Evolutionary conservation across 2,797 vertebrate genomes (phyloP).

Genomic region (Peromyscus eremicus): DNA sequence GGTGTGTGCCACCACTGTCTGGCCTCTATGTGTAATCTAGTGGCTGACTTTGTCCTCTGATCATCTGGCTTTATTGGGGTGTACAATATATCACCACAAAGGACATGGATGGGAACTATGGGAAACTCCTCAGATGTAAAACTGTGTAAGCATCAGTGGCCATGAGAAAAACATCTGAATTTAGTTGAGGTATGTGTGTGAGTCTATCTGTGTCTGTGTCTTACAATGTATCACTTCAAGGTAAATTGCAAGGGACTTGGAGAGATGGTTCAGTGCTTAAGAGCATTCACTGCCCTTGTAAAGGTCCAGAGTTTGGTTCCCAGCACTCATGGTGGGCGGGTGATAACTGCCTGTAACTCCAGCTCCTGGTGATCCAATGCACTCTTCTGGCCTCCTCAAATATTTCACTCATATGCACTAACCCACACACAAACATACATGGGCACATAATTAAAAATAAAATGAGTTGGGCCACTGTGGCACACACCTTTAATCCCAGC

Average conservation of each 20-base stretch:
- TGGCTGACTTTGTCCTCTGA: too few species aligned
- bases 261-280: background rate
- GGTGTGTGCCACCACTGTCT: too few species aligned
- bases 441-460: background rate
- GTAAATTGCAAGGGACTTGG: too few species aligned
- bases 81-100: too few species aligned
- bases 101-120: background rate
- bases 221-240: background rate
- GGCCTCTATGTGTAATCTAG: too few species aligned
- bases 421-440: background rate
- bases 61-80: too few species aligned
- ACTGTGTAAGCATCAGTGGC: background rate
- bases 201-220: background rate
- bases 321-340: too few species aligned
- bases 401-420: background rate
- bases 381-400: background rate
- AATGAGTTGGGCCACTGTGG: background rate
- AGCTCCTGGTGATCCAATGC: background rate
- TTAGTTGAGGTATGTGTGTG: background rate
- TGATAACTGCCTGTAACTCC: background rate
- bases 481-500: background rate
- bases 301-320: background rate
- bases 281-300: background rate
- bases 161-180: background rate
- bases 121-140: background rate